Percentiles rank a stretch among this genome's conserved stretches.
These are phyloP conservation scores for Paraplagusia blochii DNA, from an alignment of 2,113 vertebrate species.

Conservation along the genomic window DNA sequence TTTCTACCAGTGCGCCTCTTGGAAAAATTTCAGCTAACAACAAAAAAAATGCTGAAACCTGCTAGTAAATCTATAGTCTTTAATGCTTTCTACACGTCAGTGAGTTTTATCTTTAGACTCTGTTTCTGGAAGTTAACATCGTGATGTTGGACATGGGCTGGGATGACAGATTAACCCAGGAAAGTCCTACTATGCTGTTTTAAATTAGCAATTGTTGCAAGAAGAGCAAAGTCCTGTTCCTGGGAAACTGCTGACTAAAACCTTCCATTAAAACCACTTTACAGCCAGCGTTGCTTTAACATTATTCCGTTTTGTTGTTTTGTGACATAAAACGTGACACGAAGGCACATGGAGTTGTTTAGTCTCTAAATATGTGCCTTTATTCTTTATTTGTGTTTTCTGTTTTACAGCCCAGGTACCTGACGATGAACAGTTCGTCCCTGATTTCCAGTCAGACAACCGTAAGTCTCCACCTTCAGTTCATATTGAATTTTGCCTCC, in stretches of 20 bases:
- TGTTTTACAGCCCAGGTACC: conserved; percentile 86
- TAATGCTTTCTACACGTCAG: too few species aligned
- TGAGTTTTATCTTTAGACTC: too few species aligned
- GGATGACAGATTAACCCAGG: conserved; percentile 47
- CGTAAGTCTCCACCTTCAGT: conserved; percentile 80
- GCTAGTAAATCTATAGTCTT: too few species aligned
- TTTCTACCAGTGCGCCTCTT: too few species aligned
- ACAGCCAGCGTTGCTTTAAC: not conserved
- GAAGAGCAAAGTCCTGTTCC: conserved; percentile 40
- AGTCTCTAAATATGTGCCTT: not conserved
- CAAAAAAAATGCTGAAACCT: too few species aligned
- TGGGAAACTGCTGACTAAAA: conserved; percentile 29
- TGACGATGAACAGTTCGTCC: conserved; percentile 96
- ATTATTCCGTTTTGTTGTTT: not conserved
- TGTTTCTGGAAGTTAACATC: not conserved
- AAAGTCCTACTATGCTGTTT: conserved; percentile 29
- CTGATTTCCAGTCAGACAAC: conserved; percentile 97
- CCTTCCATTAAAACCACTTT: not conserved
- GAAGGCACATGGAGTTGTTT: too few species aligned
- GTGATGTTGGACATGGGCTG: conserved; percentile 5
- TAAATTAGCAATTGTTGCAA: not conserved
- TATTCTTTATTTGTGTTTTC: not conserved
- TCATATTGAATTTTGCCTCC: not conserved
- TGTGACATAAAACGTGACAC: too few species aligned
- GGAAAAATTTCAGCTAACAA: too few species aligned